A percentile compares a stretch with the other conserved stretches of the same genome.
phyloP scores from a whole-genome alignment of 2,113 vertebrate genomes.

The Anoplopoma fimbria region DNA sequence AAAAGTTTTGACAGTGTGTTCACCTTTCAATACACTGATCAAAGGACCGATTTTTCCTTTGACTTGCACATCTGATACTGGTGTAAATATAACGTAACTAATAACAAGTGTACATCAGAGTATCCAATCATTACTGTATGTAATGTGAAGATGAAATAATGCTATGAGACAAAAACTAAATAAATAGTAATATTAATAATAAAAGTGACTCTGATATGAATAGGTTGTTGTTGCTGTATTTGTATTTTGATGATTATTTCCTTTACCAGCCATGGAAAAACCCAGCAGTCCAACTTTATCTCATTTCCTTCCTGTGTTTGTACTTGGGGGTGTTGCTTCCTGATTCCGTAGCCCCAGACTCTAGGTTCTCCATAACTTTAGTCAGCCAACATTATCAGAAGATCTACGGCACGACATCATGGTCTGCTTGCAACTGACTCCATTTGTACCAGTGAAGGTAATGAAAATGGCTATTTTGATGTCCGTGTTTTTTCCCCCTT shows the following conservation, averaged over 20 bases:
- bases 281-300: slow-evolving; percentile 29
- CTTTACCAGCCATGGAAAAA: not conserved
- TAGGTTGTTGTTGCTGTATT: not conserved
- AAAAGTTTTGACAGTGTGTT: not conserved
- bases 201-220: slow-evolving; percentile 8
- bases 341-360: slow-evolving; percentile 9
- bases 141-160: not conserved
- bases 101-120: not conserved
- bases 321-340: slow-evolving; percentile 52
- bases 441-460: not conserved
- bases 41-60: not conserved
- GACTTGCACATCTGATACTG: slow-evolving; percentile 4
- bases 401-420: slow-evolving; percentile 29
- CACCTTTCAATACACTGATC: not conserved
- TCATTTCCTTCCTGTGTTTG: slow-evolving; percentile 69
- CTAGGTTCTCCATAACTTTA: not conserved
- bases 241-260: not conserved
- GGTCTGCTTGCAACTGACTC: not conserved
- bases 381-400: slow-evolving; percentile 10
- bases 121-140: not conserved
- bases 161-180: not conserved
- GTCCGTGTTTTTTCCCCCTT: not conserved
- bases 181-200: too few species aligned
- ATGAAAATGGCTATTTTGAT: not conserved
- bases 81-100: slow-evolving; percentile 6